Evolutionary conservation across 2,888 invertebrate species (phyloP), one percentile per base, ranked within the genome.

Genomic region (Cylindroiulus punctatus): DNA sequence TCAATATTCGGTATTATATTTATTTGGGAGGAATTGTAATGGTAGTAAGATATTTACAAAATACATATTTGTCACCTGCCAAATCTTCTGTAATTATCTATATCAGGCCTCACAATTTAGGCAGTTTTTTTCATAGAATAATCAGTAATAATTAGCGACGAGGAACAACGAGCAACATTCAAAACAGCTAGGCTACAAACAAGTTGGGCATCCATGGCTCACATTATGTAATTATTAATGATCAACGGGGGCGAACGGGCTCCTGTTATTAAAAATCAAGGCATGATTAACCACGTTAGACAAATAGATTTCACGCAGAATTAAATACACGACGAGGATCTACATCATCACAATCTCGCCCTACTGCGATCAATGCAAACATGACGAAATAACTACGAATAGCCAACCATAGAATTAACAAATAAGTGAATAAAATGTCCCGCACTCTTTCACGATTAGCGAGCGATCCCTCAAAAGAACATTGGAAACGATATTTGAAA

Each of bases 31-130:
- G 76, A 76, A 76, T 76, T 76, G 76, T 76, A 76, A 76, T 76
- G 76, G 76, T 76, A 76, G 76, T 76, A 76, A 76, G 76, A 76
- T 76, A 76, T 76, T 76, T 76, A 76, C 76, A 76, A 76, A 76
- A 76, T 76, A 76, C 76, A 76, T 76, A 76, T 76, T 76, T 76
- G 76, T 76, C 76, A 76, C 76, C 76, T 76, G 76, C 76, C 76
- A 76, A 26, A 76, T 76, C 76, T 76, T 76, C 76, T 76, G 76
- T 76, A 76, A 76, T 76, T 76, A 76, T 76, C 76, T 76, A 76
- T 76, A 76, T 76, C 76, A 76, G 76, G 76, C 76, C 76, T 76
- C 76, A 76, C 76, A 76, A 76, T 76, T 76, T 76, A 76, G 76
- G 76, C 76, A 76, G 76, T 76, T 76, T 76, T 65, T 76, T 76